Base-by-base conservation (phyloP, 2,797 vertebrate species). In the Delichon dasypus region DNA sequence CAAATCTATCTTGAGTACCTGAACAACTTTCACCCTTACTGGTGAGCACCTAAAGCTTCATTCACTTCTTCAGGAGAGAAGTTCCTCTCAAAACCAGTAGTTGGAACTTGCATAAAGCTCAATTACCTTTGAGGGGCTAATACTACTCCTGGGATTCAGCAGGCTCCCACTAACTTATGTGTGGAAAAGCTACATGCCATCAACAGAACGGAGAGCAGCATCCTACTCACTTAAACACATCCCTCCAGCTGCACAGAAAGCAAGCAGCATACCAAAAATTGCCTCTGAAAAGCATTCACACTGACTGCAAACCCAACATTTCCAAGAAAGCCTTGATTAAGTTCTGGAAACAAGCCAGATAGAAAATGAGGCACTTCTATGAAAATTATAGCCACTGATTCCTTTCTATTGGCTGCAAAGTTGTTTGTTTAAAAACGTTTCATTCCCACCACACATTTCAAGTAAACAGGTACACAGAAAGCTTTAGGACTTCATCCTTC, bases 301-400 rank as follows among this genome's bases (percentile, higher is more conserved):
- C 45, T 44, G 74, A 55, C 72, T 90, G 62, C 68, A 89, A 85
- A 73, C 13, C 22, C 38, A 90, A 4, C 36, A 70, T 62, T 88
- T 73, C 55, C 74, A 87, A 53, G 74, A 75, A 89, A 94, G 72
- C 45, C 60, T 64, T 50, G 29, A 74, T 90, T 66, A 90, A 96
- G 34, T 60, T 27, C 42, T 94, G 91, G 57, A 94, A 42, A 88
- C 11, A 60, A 81, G 45, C 45, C 82, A 94, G 55, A 42, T 7
- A 67, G 54, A 36, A 89, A 95, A 85, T 64, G 15, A 92, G 75
- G 54, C 54, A 74, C 58, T 83, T 88, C 50, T 51, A 48, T 25
- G 61, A 88, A 93, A 79, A 64, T 71, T 74, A 57, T 32, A 77
- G 30, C 36, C 61, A 65, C 34, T 15, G 14, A 45, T 58, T 88